Conservation (phyloP, 2,888 invertebrate genomes). For the Eupithecia abbreviata region DNA sequence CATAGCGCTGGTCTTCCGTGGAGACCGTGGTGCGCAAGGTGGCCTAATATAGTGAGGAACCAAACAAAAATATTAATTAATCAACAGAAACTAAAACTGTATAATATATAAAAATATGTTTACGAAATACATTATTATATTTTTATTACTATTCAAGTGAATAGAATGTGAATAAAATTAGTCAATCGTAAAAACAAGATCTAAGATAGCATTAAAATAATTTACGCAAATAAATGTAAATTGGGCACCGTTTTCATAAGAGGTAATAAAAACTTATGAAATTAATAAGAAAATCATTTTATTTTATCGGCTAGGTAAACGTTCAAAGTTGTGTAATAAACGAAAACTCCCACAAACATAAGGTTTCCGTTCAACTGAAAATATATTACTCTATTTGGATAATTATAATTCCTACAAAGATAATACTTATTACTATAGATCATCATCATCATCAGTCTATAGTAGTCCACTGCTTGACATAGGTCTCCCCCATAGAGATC, state of each 20-base stretch:
- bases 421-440: neutral
- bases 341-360: neutral
- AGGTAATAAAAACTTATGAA: constrained; percentile 13
- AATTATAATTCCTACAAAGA: neutral
- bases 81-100: too few relatives aligned
- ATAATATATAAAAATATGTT: neutral
- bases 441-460: too few relatives aligned
- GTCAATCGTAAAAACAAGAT: neutral
- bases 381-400: neutral
- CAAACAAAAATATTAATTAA: too few relatives aligned
- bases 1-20: too few relatives aligned
- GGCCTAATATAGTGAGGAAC: too few relatives aligned
- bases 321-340: constrained; percentile 8
- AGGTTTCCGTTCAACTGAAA: neutral
- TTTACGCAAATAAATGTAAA: constrained; percentile 12
- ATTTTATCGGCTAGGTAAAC: constrained; percentile 7
- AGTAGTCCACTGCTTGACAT: too few relatives aligned
- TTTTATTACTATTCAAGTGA: neutral
- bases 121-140: neutral
- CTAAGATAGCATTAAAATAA: constrained; percentile 4
- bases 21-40: too few relatives aligned
- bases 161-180: neutral
- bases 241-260: constrained; percentile 8
- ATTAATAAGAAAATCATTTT: constrained; percentile 4
- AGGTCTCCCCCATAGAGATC: too few relatives aligned